These are phyloP conservation scores for Helicoverpa assulta DNA, from an alignment of 2,888 invertebrate genomes.

Conservation along the genomic window DNA sequence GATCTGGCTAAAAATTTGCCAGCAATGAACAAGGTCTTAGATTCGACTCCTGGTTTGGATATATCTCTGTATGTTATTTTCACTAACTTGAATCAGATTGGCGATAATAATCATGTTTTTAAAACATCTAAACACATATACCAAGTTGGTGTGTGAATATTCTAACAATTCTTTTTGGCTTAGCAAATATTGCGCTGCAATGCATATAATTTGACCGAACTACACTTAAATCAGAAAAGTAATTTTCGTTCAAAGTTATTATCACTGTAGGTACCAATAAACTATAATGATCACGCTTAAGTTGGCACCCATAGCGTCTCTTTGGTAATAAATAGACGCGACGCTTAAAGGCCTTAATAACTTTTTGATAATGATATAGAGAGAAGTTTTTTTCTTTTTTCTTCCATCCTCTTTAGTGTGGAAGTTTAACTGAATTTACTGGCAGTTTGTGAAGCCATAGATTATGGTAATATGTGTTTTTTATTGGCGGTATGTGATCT, in stretches of 20 bases:
- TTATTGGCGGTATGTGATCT: slow-evolving; percentile 70
- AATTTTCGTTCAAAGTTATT: slow-evolving; percentile 26
- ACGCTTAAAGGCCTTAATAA: slow-evolving; percentile 70
- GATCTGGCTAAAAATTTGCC: too few relatives aligned
- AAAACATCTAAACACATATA: too few relatives aligned
- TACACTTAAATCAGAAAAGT: slow-evolving; percentile 20
- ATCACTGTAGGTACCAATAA: slow-evolving; percentile 32
- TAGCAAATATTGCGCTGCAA: background rate
- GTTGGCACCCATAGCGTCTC: slow-evolving; percentile 47
- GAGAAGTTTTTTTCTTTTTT: slow-evolving; percentile 68
- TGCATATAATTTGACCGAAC: background rate
- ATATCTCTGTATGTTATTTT: too few relatives aligned
- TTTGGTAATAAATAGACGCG: slow-evolving; percentile 65
- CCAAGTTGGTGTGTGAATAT: too few relatives aligned
- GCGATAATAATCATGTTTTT: too few relatives aligned
- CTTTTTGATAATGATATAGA: slow-evolving; percentile 78
- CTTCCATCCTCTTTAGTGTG: slow-evolving; percentile 50
- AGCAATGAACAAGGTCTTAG: too few relatives aligned
- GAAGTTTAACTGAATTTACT: slow-evolving; percentile 76
- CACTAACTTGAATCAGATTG: too few relatives aligned
- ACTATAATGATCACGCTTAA: slow-evolving; percentile 51
- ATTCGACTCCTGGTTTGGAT: too few relatives aligned
- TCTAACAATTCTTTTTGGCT: too few relatives aligned
- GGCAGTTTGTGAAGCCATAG: slow-evolving; percentile 70
- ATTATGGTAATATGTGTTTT: slow-evolving; percentile 71